A percentile compares a stretch with the other conserved stretches of the same genome.
Evolutionary conservation across 2,888 invertebrate species (phyloP).

Genomic region (Cetonia aurata): DNA sequence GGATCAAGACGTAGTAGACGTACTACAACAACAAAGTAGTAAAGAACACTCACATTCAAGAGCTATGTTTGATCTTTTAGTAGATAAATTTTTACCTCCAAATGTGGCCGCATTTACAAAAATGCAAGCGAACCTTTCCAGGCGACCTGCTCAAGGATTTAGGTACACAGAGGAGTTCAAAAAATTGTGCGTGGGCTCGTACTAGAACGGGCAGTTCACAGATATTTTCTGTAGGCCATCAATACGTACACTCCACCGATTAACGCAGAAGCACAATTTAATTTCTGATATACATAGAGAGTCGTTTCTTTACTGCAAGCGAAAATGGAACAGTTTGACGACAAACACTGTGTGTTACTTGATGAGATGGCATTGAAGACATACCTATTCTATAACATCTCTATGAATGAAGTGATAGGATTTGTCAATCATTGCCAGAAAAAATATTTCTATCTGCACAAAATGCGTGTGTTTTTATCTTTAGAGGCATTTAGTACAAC

Average conservation of each 20-base stretch:
- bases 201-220: conserved; percentile 27
- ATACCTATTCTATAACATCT: conserved; percentile 40
- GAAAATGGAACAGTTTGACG: conserved; percentile 23
- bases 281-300: conserved; percentile 37
- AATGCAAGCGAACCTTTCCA: too few species aligned
- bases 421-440: conserved; percentile 36
- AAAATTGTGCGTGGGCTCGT: conserved; percentile 28
- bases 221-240: conserved; percentile 28
- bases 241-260: conserved; percentile 17
- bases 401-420: conserved; percentile 35
- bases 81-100: too few species aligned
- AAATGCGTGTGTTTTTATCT: conserved; percentile 34
- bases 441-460: conserved; percentile 35
- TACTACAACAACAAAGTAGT: too few species aligned
- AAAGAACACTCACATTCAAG: too few species aligned
- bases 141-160: too few species aligned
- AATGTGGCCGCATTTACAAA: too few species aligned
- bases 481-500: conserved; percentile 17
- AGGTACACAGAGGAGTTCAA: not conserved
- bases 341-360: conserved; percentile 31
- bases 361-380: conserved; percentile 44
- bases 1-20: too few species aligned
- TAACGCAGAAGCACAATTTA: conserved; percentile 30
- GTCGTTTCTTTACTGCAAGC: conserved; percentile 37
- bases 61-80: too few species aligned